These are phyloP conservation scores for Sebastes reedi DNA, from an alignment of 2,797 vertebrate genomes.

Conservation along the genomic window DNA sequence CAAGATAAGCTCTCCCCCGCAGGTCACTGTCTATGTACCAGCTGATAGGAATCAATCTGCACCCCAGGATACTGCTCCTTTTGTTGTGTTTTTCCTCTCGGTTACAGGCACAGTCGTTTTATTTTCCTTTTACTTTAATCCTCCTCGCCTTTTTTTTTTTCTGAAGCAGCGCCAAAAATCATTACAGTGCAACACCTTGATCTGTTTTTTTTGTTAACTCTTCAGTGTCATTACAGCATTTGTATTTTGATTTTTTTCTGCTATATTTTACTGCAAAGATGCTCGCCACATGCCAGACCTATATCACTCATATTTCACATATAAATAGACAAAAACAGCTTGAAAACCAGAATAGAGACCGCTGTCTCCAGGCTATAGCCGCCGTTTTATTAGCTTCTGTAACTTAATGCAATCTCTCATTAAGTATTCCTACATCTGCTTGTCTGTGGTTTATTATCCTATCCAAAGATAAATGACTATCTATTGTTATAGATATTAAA, in stretches of 20 bases:
- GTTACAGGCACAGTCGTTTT: slow-evolving; percentile 60
- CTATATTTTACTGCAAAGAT: slow-evolving; percentile 11
- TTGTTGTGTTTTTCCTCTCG: slow-evolving; percentile 63
- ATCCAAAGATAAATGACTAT: neutral
- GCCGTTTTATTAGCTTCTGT: slow-evolving; percentile 5
- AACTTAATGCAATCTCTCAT: slow-evolving; percentile 25
- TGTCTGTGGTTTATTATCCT: neutral
- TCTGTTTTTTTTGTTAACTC: slow-evolving; percentile 11
- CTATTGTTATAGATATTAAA: neutral
- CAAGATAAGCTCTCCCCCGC: slow-evolving; percentile 76
- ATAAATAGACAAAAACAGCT: slow-evolving; percentile 6
- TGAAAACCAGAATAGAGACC: neutral
- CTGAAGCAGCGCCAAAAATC: slow-evolving; percentile 52
- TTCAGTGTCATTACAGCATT: slow-evolving; percentile 30
- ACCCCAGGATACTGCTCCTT: slow-evolving; percentile 68
- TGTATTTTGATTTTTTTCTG: slow-evolving; percentile 8
- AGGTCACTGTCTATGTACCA: slow-evolving; percentile 77
- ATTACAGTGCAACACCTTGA: slow-evolving; percentile 31
- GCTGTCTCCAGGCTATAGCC: neutral
- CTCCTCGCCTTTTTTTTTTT: slow-evolving; percentile 43
- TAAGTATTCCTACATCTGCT: slow-evolving; percentile 18
- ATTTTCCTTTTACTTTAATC: slow-evolving; percentile 56
- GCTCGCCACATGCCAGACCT: neutral
- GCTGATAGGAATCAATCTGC: slow-evolving; percentile 79
- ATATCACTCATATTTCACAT: neutral